A percentile compares a stretch with the other conserved stretches of the same genome.
Evolutionary conservation across 2,113 vertebrate species (phyloP).

Genomic region (Callipepla squamata): DNA sequence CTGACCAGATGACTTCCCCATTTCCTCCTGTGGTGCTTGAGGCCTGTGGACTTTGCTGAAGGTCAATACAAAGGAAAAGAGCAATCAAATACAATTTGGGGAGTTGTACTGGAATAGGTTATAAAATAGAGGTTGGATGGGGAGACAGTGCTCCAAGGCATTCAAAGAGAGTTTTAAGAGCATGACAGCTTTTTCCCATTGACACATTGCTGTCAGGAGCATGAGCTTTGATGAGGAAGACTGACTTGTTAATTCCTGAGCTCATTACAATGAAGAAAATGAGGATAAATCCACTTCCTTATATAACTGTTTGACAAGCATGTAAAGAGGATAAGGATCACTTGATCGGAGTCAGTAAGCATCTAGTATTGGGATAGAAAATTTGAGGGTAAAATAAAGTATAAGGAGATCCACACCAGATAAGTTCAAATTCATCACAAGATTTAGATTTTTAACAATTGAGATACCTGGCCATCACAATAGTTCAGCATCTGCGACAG

Average conservation of each 20-base stretch:
- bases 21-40: neutral
- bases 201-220: neutral
- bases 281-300: neutral
- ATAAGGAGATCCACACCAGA: neutral
- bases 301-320: neutral
- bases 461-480: accelerated
- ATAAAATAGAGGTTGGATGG: neutral
- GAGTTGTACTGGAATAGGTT: neutral
- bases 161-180: neutral
- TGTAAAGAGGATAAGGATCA: neutral
- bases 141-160: neutral
- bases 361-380: neutral
- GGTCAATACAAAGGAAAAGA: neutral
- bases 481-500: neutral
- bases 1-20: neutral
- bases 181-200: neutral
- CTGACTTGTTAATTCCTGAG: neutral
- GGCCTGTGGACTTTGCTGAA: neutral
- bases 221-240: neutral
- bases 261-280: neutral
- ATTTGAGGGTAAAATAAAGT: neutral
- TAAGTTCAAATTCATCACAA: neutral
- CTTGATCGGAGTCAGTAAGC: neutral
- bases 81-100: neutral
- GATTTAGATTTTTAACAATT: neutral